Percentiles rank a stretch among this genome's conserved stretches.
These are phyloP conservation scores for Aphelocoma californica DNA, from an alignment of 2,797 vertebrate species.

Conservation along the genomic window DNA sequence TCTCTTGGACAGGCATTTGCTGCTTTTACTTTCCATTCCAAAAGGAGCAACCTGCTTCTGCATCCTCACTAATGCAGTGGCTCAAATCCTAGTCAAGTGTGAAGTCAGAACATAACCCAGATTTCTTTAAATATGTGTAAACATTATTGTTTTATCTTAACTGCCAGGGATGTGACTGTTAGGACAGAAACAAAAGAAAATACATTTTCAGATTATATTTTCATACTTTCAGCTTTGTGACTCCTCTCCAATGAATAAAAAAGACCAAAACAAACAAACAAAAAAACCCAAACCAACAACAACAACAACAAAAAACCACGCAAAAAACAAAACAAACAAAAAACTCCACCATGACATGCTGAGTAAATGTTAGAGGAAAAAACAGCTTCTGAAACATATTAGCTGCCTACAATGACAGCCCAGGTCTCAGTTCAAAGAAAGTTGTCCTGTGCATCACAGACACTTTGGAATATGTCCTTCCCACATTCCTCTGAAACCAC, in stretches of 20 bases:
- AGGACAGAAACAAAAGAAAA: neutral
- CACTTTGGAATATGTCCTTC: neutral
- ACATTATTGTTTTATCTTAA: neutral
- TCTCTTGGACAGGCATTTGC: neutral
- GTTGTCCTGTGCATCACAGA: conserved; percentile 16
- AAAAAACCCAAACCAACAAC: neutral
- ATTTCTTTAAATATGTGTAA: neutral
- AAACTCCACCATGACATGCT: neutral
- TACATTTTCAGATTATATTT: neutral
- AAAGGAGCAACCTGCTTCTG: neutral
- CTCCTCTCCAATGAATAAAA: neutral
- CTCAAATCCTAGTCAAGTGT: neutral
- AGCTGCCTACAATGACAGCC: neutral
- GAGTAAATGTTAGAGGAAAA: neutral
- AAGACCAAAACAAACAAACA: too few species aligned
- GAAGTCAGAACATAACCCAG: neutral
- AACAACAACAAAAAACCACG: too few species aligned
- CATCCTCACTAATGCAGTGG: neutral
- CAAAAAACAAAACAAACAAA: too few species aligned
- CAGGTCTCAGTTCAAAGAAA: conserved; percentile 7
- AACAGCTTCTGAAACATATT: neutral
- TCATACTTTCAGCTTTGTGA: neutral
- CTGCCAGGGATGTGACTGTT: neutral
- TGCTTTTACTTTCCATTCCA: neutral
- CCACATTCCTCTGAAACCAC: conserved; percentile 11